A percentile compares a stretch with the other conserved stretches of the same genome.
Evolutionary conservation across 2,113 vertebrate genomes (phyloP).

Genomic region (Psammodynastes pulverulentus): DNA sequence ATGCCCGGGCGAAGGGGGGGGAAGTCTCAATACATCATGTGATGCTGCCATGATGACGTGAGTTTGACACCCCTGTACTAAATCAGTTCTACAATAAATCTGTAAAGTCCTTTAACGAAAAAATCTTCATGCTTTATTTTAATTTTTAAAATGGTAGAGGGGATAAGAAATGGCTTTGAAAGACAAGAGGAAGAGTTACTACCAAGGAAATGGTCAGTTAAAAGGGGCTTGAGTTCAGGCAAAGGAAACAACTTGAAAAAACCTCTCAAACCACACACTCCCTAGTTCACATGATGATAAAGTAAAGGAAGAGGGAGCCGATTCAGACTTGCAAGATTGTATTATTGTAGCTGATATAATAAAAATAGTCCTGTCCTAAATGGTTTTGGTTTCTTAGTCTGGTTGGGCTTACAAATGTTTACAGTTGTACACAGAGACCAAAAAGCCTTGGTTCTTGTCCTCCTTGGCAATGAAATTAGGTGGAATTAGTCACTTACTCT

Average conservation of each 20-base stretch:
- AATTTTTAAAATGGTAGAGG: background rate
- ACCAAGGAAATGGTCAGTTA: background rate
- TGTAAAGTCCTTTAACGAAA: background rate
- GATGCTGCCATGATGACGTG: too few relatives aligned
- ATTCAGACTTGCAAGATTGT: background rate
- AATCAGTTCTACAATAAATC: background rate
- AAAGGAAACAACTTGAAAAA: background rate
- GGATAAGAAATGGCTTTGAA: background rate
- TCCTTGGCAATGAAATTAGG: background rate
- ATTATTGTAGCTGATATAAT: background rate
- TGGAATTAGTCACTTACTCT: background rate
- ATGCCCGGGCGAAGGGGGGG: too few relatives aligned
- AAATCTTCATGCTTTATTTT: background rate
- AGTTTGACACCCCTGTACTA: too few relatives aligned
- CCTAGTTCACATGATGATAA: background rate
- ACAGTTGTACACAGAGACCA: background rate
- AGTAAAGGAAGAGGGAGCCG: background rate
- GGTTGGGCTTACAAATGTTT: background rate
- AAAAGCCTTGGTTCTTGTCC: background rate
- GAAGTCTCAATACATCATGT: too few relatives aligned
- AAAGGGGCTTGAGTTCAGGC: background rate
- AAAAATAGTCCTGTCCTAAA: background rate
- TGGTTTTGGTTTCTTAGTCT: background rate
- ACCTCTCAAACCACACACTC: background rate
- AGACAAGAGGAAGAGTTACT: background rate